Evolutionary conservation across 2,113 vertebrate species (phyloP).

Genomic region (Crotophaga sulcirostris): DNA sequence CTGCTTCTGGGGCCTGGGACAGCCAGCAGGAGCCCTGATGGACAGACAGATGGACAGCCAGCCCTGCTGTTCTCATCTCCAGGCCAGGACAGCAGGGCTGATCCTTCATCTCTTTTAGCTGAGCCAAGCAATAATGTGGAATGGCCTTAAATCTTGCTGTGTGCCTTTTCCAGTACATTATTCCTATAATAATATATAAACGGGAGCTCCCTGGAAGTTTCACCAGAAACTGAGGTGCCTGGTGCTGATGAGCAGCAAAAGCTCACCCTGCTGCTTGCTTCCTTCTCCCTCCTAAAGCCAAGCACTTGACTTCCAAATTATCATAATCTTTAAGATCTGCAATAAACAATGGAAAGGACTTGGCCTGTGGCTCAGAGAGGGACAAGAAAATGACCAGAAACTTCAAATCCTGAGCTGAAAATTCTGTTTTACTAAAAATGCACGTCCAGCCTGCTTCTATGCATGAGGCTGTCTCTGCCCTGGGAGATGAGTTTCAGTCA

Average conservation of each 20-base stretch:
- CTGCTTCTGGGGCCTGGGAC: background rate
- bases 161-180: background rate
- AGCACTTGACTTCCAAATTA: background rate
- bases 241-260: background rate
- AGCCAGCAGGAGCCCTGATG: background rate
- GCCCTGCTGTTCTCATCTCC: background rate
- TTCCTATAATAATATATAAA: background rate
- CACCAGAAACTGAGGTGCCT: background rate
- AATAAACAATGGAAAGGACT: background rate
- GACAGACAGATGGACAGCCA: background rate
- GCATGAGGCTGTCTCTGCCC: background rate
- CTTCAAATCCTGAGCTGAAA: background rate
- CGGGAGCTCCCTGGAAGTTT: background rate
- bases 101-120: background rate
- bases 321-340: background rate
- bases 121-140: background rate
- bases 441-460: background rate
- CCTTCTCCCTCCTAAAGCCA: background rate
- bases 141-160: background rate
- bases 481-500: constrained; percentile 8
- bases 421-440: constrained; percentile 9
- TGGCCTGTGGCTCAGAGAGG: background rate
- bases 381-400: background rate
- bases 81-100: background rate
- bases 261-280: background rate